These are phyloP conservation scores for Capromys pilorides DNA, from an alignment of 2,797 vertebrate genomes.

Conservation along the genomic window DNA sequence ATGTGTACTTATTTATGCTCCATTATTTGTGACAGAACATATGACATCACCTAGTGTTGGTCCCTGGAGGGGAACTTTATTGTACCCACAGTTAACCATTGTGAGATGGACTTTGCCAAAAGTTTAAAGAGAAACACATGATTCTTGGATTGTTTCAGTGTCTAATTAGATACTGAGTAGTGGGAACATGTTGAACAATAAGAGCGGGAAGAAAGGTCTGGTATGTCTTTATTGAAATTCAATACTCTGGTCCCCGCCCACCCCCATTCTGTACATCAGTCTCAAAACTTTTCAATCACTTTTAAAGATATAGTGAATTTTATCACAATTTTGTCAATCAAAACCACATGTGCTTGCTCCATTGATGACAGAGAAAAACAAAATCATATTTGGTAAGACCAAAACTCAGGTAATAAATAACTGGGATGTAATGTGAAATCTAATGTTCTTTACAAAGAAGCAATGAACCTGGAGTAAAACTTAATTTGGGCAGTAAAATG, in stretches of 20 bases:
- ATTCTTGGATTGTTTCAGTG: constrained; percentile 71
- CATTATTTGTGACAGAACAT: constrained; percentile 79
- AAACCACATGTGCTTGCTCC: constrained; percentile 87
- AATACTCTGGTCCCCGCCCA: constrained; percentile 74
- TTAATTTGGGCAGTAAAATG: constrained; percentile 84
- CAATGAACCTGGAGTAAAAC: constrained; percentile 82
- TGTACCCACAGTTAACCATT: constrained; percentile 77
- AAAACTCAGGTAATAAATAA: constrained; percentile 88
- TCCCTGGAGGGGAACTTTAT: constrained; percentile 69
- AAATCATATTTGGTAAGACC: constrained; percentile 88
- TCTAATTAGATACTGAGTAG: constrained; percentile 83
- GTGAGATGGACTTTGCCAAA: constrained; percentile 80
- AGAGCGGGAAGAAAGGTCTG: constrained; percentile 83
- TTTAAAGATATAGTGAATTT: constrained; percentile 88
- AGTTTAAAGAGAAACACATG: constrained; percentile 86
- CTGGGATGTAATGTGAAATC: constrained; percentile 79
- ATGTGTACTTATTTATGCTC: constrained; percentile 44
- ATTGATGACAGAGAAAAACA: constrained; percentile 86
- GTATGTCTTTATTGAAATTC: constrained; percentile 86
- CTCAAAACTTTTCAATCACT: constrained; percentile 88
- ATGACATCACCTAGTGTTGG: constrained; percentile 78
- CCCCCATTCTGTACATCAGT: constrained; percentile 81
- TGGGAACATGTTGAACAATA: constrained; percentile 82
- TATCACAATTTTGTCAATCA: constrained; percentile 88
- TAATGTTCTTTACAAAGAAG: constrained; percentile 74